phyloP scores from a whole-genome alignment of 2,888 invertebrate species.

The Pandemis cinnamomeana region DNA sequence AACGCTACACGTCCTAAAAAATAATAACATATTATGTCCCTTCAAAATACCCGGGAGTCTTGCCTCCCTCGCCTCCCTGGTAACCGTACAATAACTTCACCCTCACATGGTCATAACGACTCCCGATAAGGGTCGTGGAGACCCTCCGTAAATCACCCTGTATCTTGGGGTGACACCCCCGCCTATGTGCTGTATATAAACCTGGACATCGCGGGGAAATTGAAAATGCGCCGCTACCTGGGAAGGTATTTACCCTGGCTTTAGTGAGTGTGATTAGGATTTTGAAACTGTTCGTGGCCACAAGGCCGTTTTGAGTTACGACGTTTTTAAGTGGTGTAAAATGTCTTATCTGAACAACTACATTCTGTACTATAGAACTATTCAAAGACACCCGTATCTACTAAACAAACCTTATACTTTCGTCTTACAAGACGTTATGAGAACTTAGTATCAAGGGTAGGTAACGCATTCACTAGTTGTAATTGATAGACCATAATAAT shows the following conservation, averaged over 20 bases:
- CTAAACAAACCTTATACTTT: no score
- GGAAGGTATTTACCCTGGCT: constrained; percentile 23
- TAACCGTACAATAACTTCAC: constrained; percentile 75
- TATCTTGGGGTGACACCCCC: constrained; percentile 79
- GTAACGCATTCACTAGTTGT: no score
- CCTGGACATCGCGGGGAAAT: constrained; percentile 57
- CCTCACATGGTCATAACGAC: constrained; percentile 85
- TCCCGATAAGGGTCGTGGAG: constrained; percentile 81
- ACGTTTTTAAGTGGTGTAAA: background rate
- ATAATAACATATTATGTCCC: constrained; percentile 82
- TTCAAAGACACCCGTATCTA: background rate
- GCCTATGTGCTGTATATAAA: constrained; percentile 53
- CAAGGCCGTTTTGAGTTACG: background rate
- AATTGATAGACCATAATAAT: no score
- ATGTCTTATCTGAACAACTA: background rate
- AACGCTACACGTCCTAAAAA: constrained; percentile 65
- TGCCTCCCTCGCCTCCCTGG: constrained; percentile 57
- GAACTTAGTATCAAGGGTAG: no score
- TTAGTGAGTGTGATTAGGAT: background rate
- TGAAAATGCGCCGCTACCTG: constrained; percentile 36
- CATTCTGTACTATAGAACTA: background rate
- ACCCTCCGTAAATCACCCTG: constrained; percentile 82
- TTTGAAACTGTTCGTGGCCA: background rate
- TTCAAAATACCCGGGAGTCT: constrained; percentile 66
- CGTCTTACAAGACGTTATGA: no score